These are phyloP conservation scores for Speoplatyrhinus poulsoni DNA, from an alignment of 2,113 vertebrate genomes.

Conservation along the genomic window DNA sequence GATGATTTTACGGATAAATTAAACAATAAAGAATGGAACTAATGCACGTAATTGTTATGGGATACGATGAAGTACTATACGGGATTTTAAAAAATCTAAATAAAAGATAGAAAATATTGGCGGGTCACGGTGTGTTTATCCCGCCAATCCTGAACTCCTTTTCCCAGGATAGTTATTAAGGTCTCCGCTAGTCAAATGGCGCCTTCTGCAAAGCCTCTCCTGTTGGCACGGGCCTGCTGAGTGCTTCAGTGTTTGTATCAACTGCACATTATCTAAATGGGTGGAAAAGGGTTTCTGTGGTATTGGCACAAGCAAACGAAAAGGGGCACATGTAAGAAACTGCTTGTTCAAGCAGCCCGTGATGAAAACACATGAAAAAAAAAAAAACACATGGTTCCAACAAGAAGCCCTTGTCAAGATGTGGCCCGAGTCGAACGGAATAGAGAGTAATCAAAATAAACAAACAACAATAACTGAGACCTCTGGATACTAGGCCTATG, in stretches of 20 bases:
- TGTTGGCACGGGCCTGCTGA: conserved; percentile 4
- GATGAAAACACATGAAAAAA: not conserved
- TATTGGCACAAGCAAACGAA: not conserved
- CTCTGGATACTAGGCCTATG: not conserved
- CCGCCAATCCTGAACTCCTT: too few relatives aligned
- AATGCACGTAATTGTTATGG: conserved; percentile 28
- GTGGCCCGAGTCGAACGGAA: conserved; percentile 32
- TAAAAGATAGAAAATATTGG: too few relatives aligned
- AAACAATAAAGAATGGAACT: conserved; percentile 50
- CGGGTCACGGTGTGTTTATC: conserved; percentile 14
- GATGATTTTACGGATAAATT: conserved; percentile 53
- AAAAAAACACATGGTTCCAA: not conserved
- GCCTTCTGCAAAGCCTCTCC: conserved; percentile 13
- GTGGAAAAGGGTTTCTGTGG: not conserved
- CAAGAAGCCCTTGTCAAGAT: conserved; percentile 3
- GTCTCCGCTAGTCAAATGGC: conserved; percentile 24
- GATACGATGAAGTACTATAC: conserved; percentile 19
- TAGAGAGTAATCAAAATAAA: conserved; percentile 18
- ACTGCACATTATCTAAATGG: not conserved
- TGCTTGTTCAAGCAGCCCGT: conserved; percentile 22
- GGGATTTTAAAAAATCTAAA: too few relatives aligned
- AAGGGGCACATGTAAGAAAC: too few relatives aligned
- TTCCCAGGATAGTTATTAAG: conserved; percentile 24
- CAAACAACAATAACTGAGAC: not conserved
- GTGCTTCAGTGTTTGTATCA: conserved; percentile 7